A percentile compares a stretch with the other conserved stretches of the same genome.
phyloP scores from a whole-genome alignment of 2,113 vertebrate genomes.

The Pseudopodoces humilis region DNA sequence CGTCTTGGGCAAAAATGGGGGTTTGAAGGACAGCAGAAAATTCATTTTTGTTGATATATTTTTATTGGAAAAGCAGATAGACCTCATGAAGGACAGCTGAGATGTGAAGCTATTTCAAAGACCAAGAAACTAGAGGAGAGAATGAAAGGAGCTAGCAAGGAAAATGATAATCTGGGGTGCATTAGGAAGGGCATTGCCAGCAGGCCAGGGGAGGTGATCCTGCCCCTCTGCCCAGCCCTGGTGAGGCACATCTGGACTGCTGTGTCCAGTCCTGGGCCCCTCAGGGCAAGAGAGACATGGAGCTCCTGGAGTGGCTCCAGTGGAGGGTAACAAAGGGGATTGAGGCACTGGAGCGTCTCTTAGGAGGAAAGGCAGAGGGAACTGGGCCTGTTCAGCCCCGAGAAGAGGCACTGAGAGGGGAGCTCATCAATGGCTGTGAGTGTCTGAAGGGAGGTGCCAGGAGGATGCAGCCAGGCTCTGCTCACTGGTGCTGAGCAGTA shows the following conservation, averaged over 20 bases:
- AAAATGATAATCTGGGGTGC: background rate
- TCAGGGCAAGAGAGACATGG: background rate
- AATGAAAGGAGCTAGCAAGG: background rate
- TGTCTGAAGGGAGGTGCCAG: background rate
- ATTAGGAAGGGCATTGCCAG: fast-evolving
- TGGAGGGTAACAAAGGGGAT: background rate
- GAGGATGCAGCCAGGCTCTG: background rate
- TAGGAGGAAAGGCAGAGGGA: background rate
- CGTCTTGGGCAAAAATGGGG: background rate
- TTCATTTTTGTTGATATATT: background rate
- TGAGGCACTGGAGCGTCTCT: background rate
- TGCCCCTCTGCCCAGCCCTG: background rate
- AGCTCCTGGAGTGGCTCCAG: background rate
- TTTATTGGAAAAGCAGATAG: background rate
- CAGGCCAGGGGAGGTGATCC: background rate
- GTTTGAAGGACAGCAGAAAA: background rate
- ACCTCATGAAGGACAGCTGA: background rate
- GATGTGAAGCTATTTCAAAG: background rate
- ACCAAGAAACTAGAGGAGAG: background rate
- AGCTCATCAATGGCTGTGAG: background rate
- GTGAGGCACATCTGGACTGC: background rate
- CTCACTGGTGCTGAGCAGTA: fast-evolving
- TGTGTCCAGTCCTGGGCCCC: background rate
- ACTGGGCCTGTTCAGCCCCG: background rate
- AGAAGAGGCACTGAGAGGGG: background rate